Evolutionary conservation across 37 sponge, comb jelly and placozoan genomes (phyloP).

Genomic region (Haliclona indistincta): DNA sequence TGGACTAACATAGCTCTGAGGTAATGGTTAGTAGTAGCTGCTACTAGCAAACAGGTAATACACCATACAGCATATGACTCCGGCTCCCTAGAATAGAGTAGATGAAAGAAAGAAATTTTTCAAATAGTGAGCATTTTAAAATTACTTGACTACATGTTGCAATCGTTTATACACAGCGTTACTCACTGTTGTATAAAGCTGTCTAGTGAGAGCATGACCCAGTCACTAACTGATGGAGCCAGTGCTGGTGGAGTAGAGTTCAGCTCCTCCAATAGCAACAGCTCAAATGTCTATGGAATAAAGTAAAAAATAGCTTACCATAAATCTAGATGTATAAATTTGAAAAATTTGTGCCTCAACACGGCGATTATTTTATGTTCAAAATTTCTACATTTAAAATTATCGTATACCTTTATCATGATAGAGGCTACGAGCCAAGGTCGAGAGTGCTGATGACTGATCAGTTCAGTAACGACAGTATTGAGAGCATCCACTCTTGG

Average conservation of each 20-base stretch:
- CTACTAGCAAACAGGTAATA: slow-evolving; percentile 25
- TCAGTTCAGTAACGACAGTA: slow-evolving; percentile 59
- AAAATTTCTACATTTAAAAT: too few relatives aligned
- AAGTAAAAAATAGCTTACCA: background rate
- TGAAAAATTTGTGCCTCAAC: too few relatives aligned
- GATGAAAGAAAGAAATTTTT: background rate
- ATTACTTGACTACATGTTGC: too few relatives aligned
- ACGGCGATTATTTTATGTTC: too few relatives aligned
- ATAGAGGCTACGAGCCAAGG: slow-evolving; percentile 45
- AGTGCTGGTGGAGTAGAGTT: slow-evolving; percentile 6
- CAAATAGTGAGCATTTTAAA: too few relatives aligned
- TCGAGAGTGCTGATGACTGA: slow-evolving; percentile 63
- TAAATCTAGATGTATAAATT: background rate
- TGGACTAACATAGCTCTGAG: slow-evolving; percentile 29
- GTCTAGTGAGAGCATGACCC: slow-evolving; percentile 66
- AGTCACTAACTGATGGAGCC: slow-evolving; percentile 23
- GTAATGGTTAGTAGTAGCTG: slow-evolving; percentile 16
- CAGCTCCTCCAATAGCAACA: slow-evolving; percentile 21
- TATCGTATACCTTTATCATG: slow-evolving; percentile 44
- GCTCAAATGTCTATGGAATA: slow-evolving; percentile 50
- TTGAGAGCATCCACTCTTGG: slow-evolving; percentile 52
- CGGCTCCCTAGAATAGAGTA: slow-evolving; percentile 18
- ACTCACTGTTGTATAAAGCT: slow-evolving; percentile 65
- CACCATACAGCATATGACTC: slow-evolving; percentile 41
- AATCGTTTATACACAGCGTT: background rate